phyloP scores from a whole-genome alignment of 2,113 vertebrate species.

The Coracopsis vasa region DNA sequence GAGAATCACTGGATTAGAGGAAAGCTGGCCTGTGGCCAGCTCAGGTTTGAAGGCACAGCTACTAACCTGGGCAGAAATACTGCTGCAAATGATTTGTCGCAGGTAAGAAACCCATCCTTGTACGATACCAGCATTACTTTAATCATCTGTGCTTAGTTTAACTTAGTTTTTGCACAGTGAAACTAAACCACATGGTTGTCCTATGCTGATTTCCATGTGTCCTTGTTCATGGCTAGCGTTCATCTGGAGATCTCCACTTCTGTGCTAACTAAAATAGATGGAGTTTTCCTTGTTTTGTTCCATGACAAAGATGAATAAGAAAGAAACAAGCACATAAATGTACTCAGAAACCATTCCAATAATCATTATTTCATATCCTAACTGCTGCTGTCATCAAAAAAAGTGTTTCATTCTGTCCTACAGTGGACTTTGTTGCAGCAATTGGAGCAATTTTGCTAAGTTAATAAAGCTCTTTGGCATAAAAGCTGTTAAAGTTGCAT shows the following conservation, averaged over 20 bases:
- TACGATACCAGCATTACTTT: not conserved
- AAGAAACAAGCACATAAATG: not conserved
- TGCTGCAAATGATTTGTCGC: not conserved
- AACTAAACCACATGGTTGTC: not conserved
- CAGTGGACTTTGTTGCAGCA: not conserved
- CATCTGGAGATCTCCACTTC: not conserved
- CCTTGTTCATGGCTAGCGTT: not conserved
- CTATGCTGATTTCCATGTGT: not conserved
- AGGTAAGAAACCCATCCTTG: not conserved
- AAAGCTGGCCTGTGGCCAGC: not conserved
- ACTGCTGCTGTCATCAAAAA: not conserved
- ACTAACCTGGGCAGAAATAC: not conserved
- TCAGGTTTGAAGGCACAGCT: not conserved
- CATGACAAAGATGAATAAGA: not conserved
- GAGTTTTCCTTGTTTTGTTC: not conserved
- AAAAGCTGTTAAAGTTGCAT: not conserved
- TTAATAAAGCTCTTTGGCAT: not conserved
- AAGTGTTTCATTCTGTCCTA: not conserved
- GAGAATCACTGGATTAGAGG: not conserved
- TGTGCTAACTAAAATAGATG: not conserved
- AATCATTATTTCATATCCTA: not conserved
- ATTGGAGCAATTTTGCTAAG: not conserved
- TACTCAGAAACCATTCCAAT: not conserved
- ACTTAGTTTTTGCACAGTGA: not conserved
- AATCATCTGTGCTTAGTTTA: not conserved